A percentile compares a stretch with the other conserved stretches of the same genome.
phyloP scores from a whole-genome alignment of 2,113 vertebrate genomes.

The Pseudonaja textilis region DNA sequence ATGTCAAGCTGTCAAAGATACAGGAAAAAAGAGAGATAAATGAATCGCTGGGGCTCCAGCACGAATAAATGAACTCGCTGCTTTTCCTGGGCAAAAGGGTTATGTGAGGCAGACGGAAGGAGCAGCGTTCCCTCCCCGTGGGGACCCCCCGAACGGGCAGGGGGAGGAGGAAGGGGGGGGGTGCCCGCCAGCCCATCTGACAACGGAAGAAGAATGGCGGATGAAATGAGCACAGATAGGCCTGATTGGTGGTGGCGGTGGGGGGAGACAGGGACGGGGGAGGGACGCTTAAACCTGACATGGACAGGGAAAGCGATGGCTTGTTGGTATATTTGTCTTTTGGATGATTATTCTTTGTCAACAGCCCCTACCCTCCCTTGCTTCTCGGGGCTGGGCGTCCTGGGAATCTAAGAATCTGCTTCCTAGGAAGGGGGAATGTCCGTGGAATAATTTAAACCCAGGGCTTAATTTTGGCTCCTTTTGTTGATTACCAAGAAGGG shows the following conservation, averaged over 20 bases:
- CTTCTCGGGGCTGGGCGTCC: background rate
- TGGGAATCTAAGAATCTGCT: background rate
- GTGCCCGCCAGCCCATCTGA: background rate
- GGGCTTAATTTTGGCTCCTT: background rate
- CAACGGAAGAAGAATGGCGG: constrained; percentile 62
- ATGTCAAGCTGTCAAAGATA: background rate
- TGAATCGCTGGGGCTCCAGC: background rate
- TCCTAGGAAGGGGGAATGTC: background rate
- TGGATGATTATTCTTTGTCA: background rate
- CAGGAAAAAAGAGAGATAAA: constrained; percentile 19
- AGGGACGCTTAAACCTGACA: constrained; percentile 37
- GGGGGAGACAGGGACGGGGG: constrained; percentile 12
- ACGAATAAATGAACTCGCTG: constrained; percentile 2
- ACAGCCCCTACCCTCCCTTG: background rate
- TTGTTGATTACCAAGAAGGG: background rate
- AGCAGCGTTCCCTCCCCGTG: background rate
- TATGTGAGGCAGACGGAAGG: background rate
- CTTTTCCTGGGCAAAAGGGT: background rate
- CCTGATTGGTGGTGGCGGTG: background rate
- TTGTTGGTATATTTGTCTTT: background rate
- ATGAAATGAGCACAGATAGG: constrained; percentile 63
- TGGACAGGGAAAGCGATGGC: background rate
- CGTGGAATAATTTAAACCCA: background rate
- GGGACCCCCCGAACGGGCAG: background rate
- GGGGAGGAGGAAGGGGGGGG: background rate